Conservation (phyloP, 2,113 vertebrate species). For the Edolisoma coerulescens region DNA sequence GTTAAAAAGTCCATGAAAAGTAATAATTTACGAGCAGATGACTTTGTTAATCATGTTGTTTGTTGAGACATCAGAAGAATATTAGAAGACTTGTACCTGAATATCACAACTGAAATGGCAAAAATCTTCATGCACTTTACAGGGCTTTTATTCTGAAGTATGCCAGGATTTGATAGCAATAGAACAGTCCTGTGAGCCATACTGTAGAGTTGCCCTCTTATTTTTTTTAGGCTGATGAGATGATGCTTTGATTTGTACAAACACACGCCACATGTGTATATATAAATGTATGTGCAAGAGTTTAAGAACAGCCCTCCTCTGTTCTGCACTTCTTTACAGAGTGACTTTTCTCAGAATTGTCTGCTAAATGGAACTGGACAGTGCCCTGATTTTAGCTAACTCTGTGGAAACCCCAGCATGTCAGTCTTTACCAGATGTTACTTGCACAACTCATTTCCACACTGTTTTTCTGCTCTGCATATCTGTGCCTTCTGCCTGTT, state of each 20-base stretch:
- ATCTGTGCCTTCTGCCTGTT: neutral
- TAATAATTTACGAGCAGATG: neutral
- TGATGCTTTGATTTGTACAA: neutral
- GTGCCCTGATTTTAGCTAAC: neutral
- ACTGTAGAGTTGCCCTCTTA: neutral
- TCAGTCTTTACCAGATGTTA: neutral
- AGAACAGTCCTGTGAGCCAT: neutral
- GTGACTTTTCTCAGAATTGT: neutral
- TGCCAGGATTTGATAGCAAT: neutral
- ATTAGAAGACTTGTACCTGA: neutral
- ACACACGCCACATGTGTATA: fast-evolving
- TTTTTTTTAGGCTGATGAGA: neutral
- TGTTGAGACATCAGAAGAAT: neutral
- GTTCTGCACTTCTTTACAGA: neutral
- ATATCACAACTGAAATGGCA: neutral
- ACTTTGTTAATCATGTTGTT: neutral
- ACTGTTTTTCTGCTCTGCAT: neutral
- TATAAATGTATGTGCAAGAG: neutral
- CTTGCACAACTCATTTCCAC: neutral
- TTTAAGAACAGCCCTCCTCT: neutral
- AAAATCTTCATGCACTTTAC: neutral
- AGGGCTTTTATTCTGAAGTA: neutral
- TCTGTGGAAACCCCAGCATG: neutral
- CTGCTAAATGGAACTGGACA: neutral
- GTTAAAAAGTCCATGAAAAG: neutral